Base-by-base conservation (phyloP, 2,797 vertebrate genomes). In the Acanthornis magna region DNA sequence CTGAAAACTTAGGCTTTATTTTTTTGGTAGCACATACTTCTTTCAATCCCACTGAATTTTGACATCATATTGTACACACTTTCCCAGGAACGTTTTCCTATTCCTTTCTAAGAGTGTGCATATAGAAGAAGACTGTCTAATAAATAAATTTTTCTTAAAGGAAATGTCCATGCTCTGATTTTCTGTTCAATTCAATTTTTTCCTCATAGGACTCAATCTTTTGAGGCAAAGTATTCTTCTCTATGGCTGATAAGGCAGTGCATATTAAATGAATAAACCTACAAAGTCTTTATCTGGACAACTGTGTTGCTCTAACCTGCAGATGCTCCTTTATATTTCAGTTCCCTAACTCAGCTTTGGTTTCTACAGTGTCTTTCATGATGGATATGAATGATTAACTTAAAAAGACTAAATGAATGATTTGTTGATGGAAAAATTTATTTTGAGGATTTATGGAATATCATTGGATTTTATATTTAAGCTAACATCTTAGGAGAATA, bases 401-500 rank as follows among this genome's bases (percentile, higher is more conserved):
- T 53, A 4, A 84, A 92, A 94, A 84, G 32, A 13, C 7, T 27
- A 81, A 85, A 20, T 43, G 19, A 72, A 73, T 73, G 43, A 96
- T 81, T 57, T 70, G 9, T 55, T 85, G 55, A 54, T 45, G 34
- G 18, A 78, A 76, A 78, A 89, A 67, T 6, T 75, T 96, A 84
- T 93, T 94, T 70, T 79, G 29, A 77, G 70, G 67, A 88, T 90
- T 92, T 95, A 85, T 83, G 48, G 23, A 63, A 70, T 79, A 94
- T 65, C 30, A 91, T 5, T 90, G n/a, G 34, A 63, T 91, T 94
- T 94, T 89, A 85, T 50, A 89, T 51, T 36, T 79, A 84, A 76
- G 62, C 36, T 91, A 53, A 53, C 58, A 61, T 91, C 38, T 93
- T 88, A 58, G 40, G 58, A 88, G 65, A 94, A 89, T 76, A 95